phyloP scores from a whole-genome alignment of 2,888 invertebrate genomes.

The Sisyra nigra region DNA sequence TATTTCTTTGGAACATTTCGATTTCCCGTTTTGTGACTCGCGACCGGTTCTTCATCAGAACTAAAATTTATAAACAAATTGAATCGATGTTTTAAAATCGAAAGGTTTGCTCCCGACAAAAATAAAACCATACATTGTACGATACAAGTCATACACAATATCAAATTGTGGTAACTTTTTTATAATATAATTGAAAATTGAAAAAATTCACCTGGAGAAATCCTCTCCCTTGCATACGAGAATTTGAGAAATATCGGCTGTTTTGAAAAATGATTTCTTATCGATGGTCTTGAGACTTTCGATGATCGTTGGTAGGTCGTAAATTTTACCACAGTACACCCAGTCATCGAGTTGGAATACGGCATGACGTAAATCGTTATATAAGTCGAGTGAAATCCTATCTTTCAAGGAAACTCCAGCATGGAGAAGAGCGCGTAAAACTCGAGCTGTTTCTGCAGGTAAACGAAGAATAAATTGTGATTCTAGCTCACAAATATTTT shows the following conservation, averaged over 20 bases:
- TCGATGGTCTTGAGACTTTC: slow-evolving; percentile 54
- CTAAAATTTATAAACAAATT: too few relatives aligned
- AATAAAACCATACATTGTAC: too few relatives aligned
- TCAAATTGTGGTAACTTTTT: too few relatives aligned
- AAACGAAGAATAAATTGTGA: slow-evolving; percentile 44
- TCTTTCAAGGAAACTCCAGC: slow-evolving; percentile 28
- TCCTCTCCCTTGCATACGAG: slow-evolving; percentile 36
- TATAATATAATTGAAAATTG: too few relatives aligned
- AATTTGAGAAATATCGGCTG: slow-evolving; percentile 48
- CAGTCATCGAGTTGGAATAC: slow-evolving; percentile 38
- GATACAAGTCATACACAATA: too few relatives aligned
- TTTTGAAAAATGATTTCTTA: slow-evolving; percentile 50
- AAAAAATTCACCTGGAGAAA: slow-evolving; percentile 17
- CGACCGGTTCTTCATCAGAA: not conserved
- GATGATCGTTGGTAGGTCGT: slow-evolving; percentile 45
- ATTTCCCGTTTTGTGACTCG: slow-evolving; percentile 12
- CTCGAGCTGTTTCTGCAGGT: slow-evolving; percentile 28
- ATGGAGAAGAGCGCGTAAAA: slow-evolving; percentile 1
- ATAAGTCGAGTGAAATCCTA: slow-evolving; percentile 36
- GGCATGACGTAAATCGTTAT: slow-evolving; percentile 35
- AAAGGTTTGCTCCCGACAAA: too few relatives aligned
- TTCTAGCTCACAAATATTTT: slow-evolving; percentile 27
- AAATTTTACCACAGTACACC: slow-evolving; percentile 35
- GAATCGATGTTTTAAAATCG: too few relatives aligned
- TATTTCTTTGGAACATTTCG: slow-evolving; percentile 33